These are phyloP conservation scores for Calycopis cecrops DNA, from an alignment of 1,140 invertebrate species.

Conservation along the genomic window DNA sequence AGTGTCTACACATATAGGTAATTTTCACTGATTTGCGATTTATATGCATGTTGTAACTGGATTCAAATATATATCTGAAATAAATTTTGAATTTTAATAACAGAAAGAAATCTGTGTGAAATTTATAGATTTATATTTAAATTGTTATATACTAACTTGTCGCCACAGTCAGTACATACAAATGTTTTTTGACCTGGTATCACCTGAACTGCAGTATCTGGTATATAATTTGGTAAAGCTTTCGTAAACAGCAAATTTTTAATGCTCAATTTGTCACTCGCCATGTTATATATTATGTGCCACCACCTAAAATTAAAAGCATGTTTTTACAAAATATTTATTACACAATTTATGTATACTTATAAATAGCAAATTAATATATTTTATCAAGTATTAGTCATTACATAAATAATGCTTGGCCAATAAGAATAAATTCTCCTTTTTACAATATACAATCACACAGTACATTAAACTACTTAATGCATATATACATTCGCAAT, in stretches of 20 bases:
- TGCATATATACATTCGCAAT: too few species aligned
- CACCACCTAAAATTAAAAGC: constrained; percentile 10
- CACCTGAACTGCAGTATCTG: constrained; percentile 32
- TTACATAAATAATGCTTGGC: too few species aligned
- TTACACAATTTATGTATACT: too few species aligned
- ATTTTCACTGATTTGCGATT: constrained; percentile 62
- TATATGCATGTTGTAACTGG: constrained; percentile 58
- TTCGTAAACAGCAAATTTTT: constrained; percentile 58
- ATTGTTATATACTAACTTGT: constrained; percentile 45
- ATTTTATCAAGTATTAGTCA: too few species aligned
- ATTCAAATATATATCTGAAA: constrained; percentile 64
- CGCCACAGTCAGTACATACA: constrained; percentile 60
- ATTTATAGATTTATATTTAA: too few species aligned
- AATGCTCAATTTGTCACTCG: constrained; percentile 44
- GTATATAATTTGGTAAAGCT: constrained; percentile 43
- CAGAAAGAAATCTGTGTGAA: background rate
- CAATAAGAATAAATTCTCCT: too few species aligned
- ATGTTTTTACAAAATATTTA: too few species aligned
- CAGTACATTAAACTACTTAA: too few species aligned
- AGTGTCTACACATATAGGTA: constrained; percentile 53
- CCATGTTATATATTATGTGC: constrained; percentile 6
- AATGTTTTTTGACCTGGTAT: constrained; percentile 47
- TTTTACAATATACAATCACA: too few species aligned
- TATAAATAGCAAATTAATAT: too few species aligned
- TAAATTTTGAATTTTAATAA: background rate